A percentile compares a stretch with the other conserved stretches of the same genome.
Evolutionary conservation across 1,140 invertebrate genomes (phyloP).

Genomic region (Hirudo medicinalis): DNA sequence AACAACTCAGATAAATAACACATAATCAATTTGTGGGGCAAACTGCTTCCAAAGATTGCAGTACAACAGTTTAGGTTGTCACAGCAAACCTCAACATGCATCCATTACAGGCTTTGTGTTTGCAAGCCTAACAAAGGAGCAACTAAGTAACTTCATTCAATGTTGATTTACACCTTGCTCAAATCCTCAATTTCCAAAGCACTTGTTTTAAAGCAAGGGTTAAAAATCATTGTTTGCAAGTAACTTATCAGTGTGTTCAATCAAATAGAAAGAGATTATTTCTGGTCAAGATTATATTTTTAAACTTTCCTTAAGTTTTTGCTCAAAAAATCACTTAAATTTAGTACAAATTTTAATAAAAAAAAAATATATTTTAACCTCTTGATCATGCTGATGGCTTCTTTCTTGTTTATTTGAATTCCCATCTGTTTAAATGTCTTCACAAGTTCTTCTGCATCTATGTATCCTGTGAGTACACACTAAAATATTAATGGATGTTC

Average conservation of each 20-base stretch:
- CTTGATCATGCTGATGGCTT: conserved; percentile 40
- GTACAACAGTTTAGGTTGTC: too few species aligned
- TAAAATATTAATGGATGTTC: neutral
- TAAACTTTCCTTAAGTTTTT: neutral
- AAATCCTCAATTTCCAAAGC: neutral
- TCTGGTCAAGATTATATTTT: neutral
- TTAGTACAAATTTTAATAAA: neutral
- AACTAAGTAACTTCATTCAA: too few species aligned
- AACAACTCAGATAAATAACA: too few species aligned
- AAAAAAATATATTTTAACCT: conserved; percentile 29
- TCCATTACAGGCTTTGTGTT: too few species aligned
- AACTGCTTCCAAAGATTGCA: too few species aligned
- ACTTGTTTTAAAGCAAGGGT: conserved; percentile 14
- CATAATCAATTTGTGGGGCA: too few species aligned
- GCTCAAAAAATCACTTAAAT: neutral
- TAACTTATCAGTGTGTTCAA: conserved; percentile 20
- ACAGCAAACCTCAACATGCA: too few species aligned
- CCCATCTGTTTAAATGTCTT: conserved; percentile 41
- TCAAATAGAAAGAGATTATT: neutral
- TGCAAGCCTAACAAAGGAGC: too few species aligned
- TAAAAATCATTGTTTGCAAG: conserved; percentile 30
- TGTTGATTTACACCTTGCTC: too few species aligned
- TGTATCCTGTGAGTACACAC: conserved; percentile 27
- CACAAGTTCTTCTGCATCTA: conserved; percentile 39
- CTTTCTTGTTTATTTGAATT: conserved; percentile 37